Base-by-base conservation (phyloP, 1,140 invertebrate species). In the Drosophila sulfurigaster region DNA sequence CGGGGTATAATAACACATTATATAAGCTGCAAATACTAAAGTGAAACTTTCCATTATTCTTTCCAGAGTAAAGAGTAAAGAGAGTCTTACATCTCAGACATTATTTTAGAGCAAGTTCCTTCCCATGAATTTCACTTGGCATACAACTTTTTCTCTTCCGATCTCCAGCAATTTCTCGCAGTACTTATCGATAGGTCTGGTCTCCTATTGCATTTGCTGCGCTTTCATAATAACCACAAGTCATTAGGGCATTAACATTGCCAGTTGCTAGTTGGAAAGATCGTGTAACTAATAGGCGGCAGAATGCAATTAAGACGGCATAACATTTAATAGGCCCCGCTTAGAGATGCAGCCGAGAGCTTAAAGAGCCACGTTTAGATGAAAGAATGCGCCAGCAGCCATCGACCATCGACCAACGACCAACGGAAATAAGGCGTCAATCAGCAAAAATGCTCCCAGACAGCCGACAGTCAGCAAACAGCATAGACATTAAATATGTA, bases 301-400 rank as follows among this genome's bases (percentile, higher is more conserved):
- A 45, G 70, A 46, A 65, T 62, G 52, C 60, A 82, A 69, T 74
- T 52, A 64, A 58, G 65, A 48, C 51, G 65, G 68, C 66, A 67
- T 78, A 64, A 79, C 64, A 56, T 71, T 72, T 79, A 69, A 81
- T 81, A 68, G 79, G 49, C 49, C 20, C 64, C 62, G 63, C 81
- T 81, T 68, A 79, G 71, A 38, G 43, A 32, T 7, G 28, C 48
- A 49, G 45, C 41, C 28, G 15, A 49, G 28, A 62, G 65, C 64
- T 54, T 11, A 28, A 13, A 41, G 8, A 28, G 65, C 32, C 5
- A 64, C 76, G 76, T 71, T 45, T 6, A 54, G 67, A 76, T 78
- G 63, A 82, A 78, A 72, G 46, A 52, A 69, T 41, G 51, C 70
- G 71, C 11, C 51, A 30, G 8, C n/a, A 3, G 32, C 5, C 32